phyloP scores from a whole-genome alignment of 2,888 invertebrate species.

The Macrosiphum euphorbiae region DNA sequence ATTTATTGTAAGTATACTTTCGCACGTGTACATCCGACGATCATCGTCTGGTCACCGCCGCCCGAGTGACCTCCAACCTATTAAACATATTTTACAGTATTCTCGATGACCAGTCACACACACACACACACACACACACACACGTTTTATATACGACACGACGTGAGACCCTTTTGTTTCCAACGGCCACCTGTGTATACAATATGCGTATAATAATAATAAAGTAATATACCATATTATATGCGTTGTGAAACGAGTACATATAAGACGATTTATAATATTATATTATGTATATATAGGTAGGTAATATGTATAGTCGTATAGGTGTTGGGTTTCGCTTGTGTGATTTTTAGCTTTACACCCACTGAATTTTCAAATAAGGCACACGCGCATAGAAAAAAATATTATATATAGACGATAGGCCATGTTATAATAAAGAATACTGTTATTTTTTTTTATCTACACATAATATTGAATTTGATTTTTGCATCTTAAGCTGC shows the following conservation, averaged over 20 bases:
- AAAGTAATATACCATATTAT: not conserved
- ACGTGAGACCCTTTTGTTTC: not conserved
- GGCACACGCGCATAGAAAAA: not conserved
- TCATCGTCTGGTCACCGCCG: not conserved
- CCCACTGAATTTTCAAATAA: not conserved
- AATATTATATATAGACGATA: not conserved
- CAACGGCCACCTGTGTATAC: not conserved
- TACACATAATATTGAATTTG: not conserved
- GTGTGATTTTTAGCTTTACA: not conserved
- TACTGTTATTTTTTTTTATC: not conserved
- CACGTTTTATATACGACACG: not conserved
- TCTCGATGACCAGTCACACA: not conserved
- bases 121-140: not conserved
- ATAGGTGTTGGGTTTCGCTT: not conserved
- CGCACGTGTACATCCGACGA: not conserved
- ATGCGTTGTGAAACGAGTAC: not conserved
- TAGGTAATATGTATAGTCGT: not conserved
- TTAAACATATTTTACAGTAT: not conserved
- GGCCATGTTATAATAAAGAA: not conserved
- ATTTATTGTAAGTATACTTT: conserved; percentile 1
- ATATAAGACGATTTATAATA: not conserved
- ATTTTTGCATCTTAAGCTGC: not conserved
- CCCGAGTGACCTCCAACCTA: not conserved
- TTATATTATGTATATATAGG: not conserved
- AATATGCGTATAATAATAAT: not conserved